These are phyloP conservation scores for Daubentonia madagascariensis DNA, from an alignment of 2,113 vertebrate genomes.

Conservation along the genomic window DNA sequence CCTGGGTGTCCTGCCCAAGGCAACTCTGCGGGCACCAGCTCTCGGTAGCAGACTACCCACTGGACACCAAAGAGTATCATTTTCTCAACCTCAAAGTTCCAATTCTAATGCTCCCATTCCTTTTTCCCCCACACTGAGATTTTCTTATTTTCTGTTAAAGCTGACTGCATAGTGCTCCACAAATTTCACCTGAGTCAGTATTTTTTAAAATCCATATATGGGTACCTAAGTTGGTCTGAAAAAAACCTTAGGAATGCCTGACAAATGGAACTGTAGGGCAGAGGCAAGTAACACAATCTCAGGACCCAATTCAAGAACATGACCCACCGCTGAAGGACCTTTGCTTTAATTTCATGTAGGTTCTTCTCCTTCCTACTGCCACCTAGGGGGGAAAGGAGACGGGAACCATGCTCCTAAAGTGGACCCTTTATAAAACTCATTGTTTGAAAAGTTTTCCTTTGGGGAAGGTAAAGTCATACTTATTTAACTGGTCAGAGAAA, in stretches of 20 bases:
- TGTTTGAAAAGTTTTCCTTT: not conserved
- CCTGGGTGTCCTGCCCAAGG: not conserved
- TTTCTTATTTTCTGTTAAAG: not conserved
- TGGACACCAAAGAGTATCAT: not conserved
- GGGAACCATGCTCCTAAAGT: not conserved
- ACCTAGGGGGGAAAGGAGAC: constrained; percentile 36
- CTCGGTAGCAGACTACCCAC: not conserved
- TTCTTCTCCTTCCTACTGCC: constrained; percentile 53
- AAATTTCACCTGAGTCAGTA: not conserved
- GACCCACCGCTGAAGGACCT: not conserved
- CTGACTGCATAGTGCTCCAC: not conserved
- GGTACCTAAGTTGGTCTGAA: not conserved
- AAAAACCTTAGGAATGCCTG: not conserved
- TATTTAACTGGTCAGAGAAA: not conserved
- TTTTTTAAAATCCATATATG: not conserved
- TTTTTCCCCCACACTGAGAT: not conserved
- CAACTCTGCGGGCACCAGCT: not conserved
- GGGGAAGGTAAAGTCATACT: not conserved
- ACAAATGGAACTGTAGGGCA: not conserved
- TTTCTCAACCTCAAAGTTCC: not conserved
- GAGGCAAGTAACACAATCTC: not conserved
- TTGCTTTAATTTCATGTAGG: not conserved
- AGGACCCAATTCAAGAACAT: not conserved
- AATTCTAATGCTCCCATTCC: not conserved
- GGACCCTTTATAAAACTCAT: not conserved